Base-by-base conservation (phyloP, 1,140 invertebrate genomes). In the Nomia melanderi region DNA sequence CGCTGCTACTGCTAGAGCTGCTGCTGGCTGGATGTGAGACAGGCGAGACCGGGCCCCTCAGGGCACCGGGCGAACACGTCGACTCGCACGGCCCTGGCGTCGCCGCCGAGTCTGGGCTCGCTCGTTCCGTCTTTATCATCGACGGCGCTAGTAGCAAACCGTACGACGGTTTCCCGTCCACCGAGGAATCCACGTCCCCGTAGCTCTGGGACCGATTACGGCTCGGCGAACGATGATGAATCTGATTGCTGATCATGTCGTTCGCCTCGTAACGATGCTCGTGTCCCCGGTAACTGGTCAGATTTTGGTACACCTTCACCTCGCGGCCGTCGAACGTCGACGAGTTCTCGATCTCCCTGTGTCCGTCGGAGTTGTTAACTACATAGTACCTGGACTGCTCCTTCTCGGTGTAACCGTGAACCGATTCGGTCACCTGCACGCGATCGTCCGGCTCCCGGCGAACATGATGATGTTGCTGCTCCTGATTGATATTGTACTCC, bases 101-200 rank as follows among this genome's bases (percentile, higher is more conserved):
- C 79, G 88, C 84, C 87, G 83, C 82, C 36, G 88, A 83, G 85
- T 90, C 89, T 86, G 88, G 87, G 71, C 90, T 91, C 70, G 84
- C 71, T 83, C 86, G 84, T 78, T 91, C 90, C 47, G 77, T 86
- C 82, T 91, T 91, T 85, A 90, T 88, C 82, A 84, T 79, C 57
- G 87, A 76, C 69, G 86, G 70, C 66, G 86, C 79, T 81, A 86
- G 62, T 14, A 83, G 64, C 73, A 81, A 53, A 31, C 73, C 54
- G 59, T 73, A 75, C 69, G 62, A 54, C 12, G 83, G 65, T 66
- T 70, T 75, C 39, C 63, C 74, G 62, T 88, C 78, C 54, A 69
- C 59, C 31, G 77, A 75, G 3, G 84, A 80, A 53, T 88, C 87
- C 23, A 79, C 50, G 9, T 83, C 76, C n/a, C 60, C 67, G 71